Base-by-base conservation (phyloP, 2,797 vertebrate species). In the Prunella strophiata region DNA sequence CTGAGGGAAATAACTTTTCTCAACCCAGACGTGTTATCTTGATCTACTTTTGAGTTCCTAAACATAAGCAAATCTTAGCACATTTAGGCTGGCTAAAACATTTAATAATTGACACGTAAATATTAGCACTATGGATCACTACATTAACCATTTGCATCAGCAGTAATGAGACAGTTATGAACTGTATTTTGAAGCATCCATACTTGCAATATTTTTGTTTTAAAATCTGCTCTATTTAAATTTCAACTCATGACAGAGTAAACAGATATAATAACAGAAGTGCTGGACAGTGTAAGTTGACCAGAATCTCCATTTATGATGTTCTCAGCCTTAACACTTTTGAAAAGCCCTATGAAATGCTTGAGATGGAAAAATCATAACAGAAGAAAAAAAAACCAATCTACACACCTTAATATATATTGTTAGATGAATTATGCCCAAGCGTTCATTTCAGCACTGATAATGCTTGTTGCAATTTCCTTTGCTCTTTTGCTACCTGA, bases 1-100 rank as follows among this genome's bases (percentile, higher is more conserved):
- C 80, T 78, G 51, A 68, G 73, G 91, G 75, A 96, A 89, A 79
- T 89, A 92, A 89, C n/a, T 70, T 73, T 63, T 61, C 54, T 26
- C 73, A 85, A 77, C 57, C 58, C 26, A n/a, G 51, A 62, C 0
- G 0, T 62, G n/a, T 71, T 85, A 54, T 85, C 47, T 73, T 81
- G 67, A 88, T 80, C 85, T 75, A 27, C 54, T 76, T 94, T 29
- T 67, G 80, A 82, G 50, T 48, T 68, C 25, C 58, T 85, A 82
- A 85, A 50, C 38, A 43, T 36, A 45, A 92, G 45, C n/a, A 80
- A 86, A 81, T 70, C 38, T 76, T 72, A 47, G 27, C 30, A 34
- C 30, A 67, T 72, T 55, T 47, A 70, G 18, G 14, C 30, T 88
- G 70, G 10, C 59, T 71, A 50, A 86, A 93, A 59, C 0, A 0